Evolutionary conservation across 1,140 invertebrate genomes (phyloP).

Genomic region (Doryteuthis pealeii): DNA sequence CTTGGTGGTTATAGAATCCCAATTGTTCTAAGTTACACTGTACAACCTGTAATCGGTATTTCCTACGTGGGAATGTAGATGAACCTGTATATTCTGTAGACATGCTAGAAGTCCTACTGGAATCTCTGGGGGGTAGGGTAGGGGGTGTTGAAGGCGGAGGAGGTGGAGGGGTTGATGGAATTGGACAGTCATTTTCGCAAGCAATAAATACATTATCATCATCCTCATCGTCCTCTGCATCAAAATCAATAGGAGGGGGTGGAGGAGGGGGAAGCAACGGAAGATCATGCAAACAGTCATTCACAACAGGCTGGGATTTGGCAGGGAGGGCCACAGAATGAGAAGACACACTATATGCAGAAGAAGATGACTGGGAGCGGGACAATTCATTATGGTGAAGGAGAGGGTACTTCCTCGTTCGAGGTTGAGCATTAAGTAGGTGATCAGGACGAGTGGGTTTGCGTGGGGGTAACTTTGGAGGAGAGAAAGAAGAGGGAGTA

Average conservation of each 20-base stretch:
- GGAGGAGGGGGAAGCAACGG: conserved; percentile 20
- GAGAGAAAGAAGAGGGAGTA: conserved; percentile 23
- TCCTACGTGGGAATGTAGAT: conserved; percentile 33
- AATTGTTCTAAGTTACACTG: conserved; percentile 47
- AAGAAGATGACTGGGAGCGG: conserved; percentile 9
- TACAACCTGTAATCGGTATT: conserved; percentile 37
- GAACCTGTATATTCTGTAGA: background rate
- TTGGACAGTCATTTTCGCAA: conserved; percentile 6
- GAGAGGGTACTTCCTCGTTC: conserved; percentile 85
- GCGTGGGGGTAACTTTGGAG: conserved; percentile 75
- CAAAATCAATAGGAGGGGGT: conserved; percentile 17
- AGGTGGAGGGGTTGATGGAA: conserved; percentile 31
- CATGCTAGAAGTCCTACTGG: conserved; percentile 10
- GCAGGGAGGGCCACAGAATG: background rate
- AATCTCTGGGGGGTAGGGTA: conserved; percentile 12
- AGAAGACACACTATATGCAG: conserved; percentile 6
- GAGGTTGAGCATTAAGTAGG: conserved; percentile 66
- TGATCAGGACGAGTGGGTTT: conserved; percentile 73
- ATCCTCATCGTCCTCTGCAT: conserved; percentile 15
- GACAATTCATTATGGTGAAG: conserved; percentile 24
- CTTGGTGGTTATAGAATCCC: conserved; percentile 49
- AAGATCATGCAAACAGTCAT: conserved; percentile 17
- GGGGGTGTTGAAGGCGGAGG: conserved; percentile 17
- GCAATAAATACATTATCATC: conserved; percentile 3
- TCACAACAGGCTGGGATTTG: background rate